Evolutionary conservation across 92 coral and sea anemone species (phyloP).

Genomic region (Zoanthus solanderi): DNA sequence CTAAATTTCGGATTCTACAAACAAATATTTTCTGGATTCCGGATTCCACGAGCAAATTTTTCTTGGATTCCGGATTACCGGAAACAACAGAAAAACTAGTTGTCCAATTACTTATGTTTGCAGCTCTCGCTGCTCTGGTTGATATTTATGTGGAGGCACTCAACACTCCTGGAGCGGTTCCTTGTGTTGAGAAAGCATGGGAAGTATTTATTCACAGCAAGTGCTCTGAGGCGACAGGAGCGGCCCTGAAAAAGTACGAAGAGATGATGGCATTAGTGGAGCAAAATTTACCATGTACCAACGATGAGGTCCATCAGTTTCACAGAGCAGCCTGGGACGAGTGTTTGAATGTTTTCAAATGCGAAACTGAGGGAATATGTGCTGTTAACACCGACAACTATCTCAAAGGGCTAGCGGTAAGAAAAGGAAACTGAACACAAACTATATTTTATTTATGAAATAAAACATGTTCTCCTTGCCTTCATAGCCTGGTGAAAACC

Average conservation of each 20-base stretch:
- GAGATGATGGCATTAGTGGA: constrained; percentile 60
- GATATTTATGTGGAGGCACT: constrained; percentile 78
- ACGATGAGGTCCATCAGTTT: constrained; percentile 58
- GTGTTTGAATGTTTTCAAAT: constrained; percentile 54
- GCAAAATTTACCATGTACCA: constrained; percentile 65
- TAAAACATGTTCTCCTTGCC: no score
- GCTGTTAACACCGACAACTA: constrained; percentile 53
- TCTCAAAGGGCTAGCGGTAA: constrained; percentile 70
- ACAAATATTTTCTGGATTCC: no score
- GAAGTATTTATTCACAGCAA: constrained; percentile 66
- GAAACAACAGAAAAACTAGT: no score
- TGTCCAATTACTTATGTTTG: not conserved
- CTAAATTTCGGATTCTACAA: no score
- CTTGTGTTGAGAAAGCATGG: constrained; percentile 86
- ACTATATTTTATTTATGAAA: no score
- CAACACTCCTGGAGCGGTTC: constrained; percentile 90
- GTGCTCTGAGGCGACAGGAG: constrained; percentile 59
- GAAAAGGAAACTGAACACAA: not conserved
- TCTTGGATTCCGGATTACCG: no score
- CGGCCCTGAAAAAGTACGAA: constrained; percentile 43
- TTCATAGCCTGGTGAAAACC: no score
- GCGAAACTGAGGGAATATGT: constrained; percentile 56
- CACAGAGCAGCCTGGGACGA: constrained; percentile 52
- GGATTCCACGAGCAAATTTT: no score
- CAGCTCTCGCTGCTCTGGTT: constrained; percentile 81